Evolutionary conservation across 2,888 invertebrate species (phyloP).

Genomic region (Pterostichus niger): DNA sequence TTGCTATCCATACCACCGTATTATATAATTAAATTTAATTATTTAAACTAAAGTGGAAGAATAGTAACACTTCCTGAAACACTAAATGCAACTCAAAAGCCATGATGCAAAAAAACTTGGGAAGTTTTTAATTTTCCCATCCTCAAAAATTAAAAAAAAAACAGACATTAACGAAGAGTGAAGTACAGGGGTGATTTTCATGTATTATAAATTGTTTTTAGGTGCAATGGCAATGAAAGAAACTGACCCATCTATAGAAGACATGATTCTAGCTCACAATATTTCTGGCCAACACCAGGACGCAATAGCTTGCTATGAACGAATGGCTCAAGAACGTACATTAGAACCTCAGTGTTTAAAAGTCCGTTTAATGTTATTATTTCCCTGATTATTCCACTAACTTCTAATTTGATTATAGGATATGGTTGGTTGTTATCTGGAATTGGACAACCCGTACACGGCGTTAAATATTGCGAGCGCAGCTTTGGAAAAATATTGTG

Average conservation of each 20-base stretch:
- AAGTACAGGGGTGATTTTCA: too few species aligned
- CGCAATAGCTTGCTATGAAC: constrained; percentile 93
- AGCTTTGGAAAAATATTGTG: constrained; percentile 80
- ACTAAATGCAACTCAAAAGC: too few species aligned
- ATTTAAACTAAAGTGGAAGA: too few species aligned
- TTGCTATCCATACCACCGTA: too few species aligned
- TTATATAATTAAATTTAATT: too few species aligned
- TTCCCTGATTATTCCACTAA: not conserved
- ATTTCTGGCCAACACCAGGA: constrained; percentile 91
- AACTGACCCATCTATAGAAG: constrained; percentile 87
- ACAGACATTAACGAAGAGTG: too few species aligned
- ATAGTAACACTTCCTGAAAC: too few species aligned
- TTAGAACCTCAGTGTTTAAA: constrained; percentile 77
- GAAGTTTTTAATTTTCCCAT: too few species aligned
- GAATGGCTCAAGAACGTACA: constrained; percentile 82
- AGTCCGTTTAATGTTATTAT: constrained; percentile 68
- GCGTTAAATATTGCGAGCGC: constrained; percentile 88
- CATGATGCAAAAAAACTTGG: too few species aligned
- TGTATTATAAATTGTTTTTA: constrained; percentile 68
- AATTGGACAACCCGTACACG: constrained; percentile 92
- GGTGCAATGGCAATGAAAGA: constrained; percentile 87
- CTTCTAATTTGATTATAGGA: constrained; percentile 79
- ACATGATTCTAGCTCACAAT: constrained; percentile 91
- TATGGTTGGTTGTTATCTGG: constrained; percentile 91
- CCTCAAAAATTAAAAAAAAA: too few species aligned